Evolutionary conservation across 2,797 vertebrate genomes (phyloP).

Genomic region (Ispidina picta): DNA sequence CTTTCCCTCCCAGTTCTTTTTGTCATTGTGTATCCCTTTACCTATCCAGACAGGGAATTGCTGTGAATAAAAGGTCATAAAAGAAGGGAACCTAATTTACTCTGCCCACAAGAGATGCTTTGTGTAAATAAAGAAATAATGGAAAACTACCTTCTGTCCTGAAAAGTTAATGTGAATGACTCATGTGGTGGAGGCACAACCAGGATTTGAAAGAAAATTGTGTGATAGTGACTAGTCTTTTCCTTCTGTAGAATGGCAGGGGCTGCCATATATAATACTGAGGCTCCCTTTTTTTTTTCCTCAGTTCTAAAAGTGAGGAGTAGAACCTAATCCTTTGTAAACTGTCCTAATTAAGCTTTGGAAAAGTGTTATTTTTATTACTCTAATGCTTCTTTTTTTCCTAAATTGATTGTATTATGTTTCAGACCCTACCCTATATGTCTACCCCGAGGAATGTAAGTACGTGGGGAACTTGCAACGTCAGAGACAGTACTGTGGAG

Average conservation of each 20-base stretch:
- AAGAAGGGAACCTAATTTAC: constrained; percentile 47
- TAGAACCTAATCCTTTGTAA: background rate
- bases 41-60: constrained; percentile 2
- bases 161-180: constrained; percentile 45
- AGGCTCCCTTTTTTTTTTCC: background rate
- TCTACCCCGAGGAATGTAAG: background rate
- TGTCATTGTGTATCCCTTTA: background rate
- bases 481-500: background rate
- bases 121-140: constrained; percentile 59
- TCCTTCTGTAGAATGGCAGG: background rate
- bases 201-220: constrained; percentile 18
- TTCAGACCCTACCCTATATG: background rate
- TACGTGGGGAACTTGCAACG: background rate
- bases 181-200: background rate
- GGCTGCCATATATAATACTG: background rate
- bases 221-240: constrained; percentile 38
- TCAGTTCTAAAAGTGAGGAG: background rate
- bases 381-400: background rate
- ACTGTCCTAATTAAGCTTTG: background rate
- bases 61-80: constrained; percentile 36
- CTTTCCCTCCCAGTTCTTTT: constrained; percentile 11
- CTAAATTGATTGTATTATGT: background rate
- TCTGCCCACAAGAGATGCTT: constrained; percentile 35
- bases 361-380: background rate
- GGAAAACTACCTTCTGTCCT: constrained; percentile 42